Base-by-base conservation (phyloP, 2,888 invertebrate genomes). In the Esperia sulphurella region DNA sequence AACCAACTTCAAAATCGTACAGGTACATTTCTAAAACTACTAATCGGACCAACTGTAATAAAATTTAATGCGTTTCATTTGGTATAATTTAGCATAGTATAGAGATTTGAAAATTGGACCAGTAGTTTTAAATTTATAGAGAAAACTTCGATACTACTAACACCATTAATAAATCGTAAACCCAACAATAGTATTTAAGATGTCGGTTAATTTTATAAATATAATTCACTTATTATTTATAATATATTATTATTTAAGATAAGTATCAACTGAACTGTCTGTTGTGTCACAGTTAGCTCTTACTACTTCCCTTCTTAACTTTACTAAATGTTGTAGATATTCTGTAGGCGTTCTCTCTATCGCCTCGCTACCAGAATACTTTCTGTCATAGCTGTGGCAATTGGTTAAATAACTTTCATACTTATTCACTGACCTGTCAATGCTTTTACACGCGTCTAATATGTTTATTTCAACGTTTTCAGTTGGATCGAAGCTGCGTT, bases 291-390 rank as follows among this genome's bases (percentile, higher is more conserved):
- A 82, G 42, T 91, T 85, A n/a, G 78, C 79, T 64, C 86, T 87
- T 0, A 92, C 83, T 13, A 91, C 83, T 58, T 92, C 88, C 61
- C 84, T 83, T 57, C 92, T 78, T 71, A 92, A 75, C 47, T 85
- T 79, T 9, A 92, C 90, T 53, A 93, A 79, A 68, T 92, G 91
- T 57, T 87, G 89, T 49, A 92, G 69, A 75, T 91, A 92, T 52
- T 91, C 89, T 47, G 90, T 92, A 0, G 92, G 92, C 8, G 75
- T 78, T 14, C 75, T 64, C n/a, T 48, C 45, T n/a, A 33, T 35
- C 21, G 44, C 48, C 45, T 53, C 54, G 31, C 42, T 51, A 35
- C 39, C 47, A 31, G 50, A 39, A 33, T 30, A 44, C 28, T 61
- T 63, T 10, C 44, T 45, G 4, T 14, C 58, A 35, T 53, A 48